Conservation (phyloP, 2,888 invertebrate species). For the Andrena dorsata region DNA sequence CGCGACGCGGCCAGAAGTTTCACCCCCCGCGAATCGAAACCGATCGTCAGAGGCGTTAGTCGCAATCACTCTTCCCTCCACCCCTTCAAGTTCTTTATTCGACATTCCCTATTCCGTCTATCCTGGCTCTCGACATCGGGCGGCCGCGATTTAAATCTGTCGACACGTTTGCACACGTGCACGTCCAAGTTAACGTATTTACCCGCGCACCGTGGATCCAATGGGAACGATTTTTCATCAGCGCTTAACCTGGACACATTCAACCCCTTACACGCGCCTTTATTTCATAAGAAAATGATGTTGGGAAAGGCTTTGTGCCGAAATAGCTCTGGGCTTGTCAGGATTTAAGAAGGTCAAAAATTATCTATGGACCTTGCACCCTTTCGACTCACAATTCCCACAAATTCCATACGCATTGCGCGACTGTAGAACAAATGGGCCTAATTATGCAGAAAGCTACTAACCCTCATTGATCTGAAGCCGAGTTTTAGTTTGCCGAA, state of each 20-base stretch:
- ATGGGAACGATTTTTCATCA: conserved; percentile 10
- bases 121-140: conserved; percentile 11
- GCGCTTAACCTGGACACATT: conserved; percentile 27
- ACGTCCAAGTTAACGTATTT: conserved; percentile 28
- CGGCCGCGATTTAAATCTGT: conserved; percentile 24
- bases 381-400: no score
- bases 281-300: not conserved
- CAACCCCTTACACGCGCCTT: conserved; percentile 8
- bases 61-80: conserved; percentile 7
- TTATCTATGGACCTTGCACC: no score
- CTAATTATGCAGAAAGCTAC: no score
- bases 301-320: not conserved
- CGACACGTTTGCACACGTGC: conserved; percentile 24
- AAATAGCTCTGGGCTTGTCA: not conserved
- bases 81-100: conserved; percentile 19
- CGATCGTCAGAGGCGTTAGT: conserved; percentile 7
- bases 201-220: not conserved
- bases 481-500: no score
- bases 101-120: conserved; percentile 18
- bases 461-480: no score
- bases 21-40: not conserved
- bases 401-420: no score
- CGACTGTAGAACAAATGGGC: no score
- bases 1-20: not conserved
- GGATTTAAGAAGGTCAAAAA: no score